Evolutionary conservation across 2,113 vertebrate species (phyloP).

Genomic region (Aptenodytes forsteri): DNA sequence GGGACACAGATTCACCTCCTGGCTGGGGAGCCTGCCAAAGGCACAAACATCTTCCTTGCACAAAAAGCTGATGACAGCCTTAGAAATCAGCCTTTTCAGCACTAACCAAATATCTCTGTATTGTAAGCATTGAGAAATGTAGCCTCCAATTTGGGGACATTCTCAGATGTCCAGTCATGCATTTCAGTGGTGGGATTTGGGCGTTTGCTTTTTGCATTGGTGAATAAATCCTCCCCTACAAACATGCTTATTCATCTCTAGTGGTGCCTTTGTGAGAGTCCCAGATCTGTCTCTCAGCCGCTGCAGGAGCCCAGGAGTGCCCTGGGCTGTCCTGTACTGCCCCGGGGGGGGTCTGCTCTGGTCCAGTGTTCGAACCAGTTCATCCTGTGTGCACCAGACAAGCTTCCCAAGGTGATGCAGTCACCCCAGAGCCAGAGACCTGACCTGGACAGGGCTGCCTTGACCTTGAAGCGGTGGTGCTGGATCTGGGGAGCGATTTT

Average conservation of each 20-base stretch:
- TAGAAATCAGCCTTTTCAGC: neutral
- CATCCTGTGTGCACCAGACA: neutral
- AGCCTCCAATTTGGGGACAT: fast-evolving
- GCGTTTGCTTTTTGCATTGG: neutral
- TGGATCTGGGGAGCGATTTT: neutral
- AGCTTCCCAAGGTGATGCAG: neutral
- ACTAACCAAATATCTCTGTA: neutral
- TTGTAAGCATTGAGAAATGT: neutral
- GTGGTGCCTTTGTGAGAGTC: neutral
- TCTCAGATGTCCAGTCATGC: neutral
- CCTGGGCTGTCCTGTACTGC: neutral
- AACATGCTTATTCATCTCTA: neutral
- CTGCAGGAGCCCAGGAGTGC: neutral
- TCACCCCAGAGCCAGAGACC: neutral
- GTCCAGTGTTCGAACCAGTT: neutral
- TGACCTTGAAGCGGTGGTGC: neutral
- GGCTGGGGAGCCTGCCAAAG: neutral
- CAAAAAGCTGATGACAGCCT: neutral
- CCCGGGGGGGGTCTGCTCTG: neutral
- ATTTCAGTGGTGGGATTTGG: neutral
- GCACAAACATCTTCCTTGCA: neutral
- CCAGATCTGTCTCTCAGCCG: neutral
- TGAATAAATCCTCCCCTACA: neutral
- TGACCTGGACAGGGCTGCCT: neutral
- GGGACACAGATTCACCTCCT: neutral